These are phyloP conservation scores for Drosophila acutilabella DNA, from an alignment of 2,888 invertebrate species.

Conservation along the genomic window DNA sequence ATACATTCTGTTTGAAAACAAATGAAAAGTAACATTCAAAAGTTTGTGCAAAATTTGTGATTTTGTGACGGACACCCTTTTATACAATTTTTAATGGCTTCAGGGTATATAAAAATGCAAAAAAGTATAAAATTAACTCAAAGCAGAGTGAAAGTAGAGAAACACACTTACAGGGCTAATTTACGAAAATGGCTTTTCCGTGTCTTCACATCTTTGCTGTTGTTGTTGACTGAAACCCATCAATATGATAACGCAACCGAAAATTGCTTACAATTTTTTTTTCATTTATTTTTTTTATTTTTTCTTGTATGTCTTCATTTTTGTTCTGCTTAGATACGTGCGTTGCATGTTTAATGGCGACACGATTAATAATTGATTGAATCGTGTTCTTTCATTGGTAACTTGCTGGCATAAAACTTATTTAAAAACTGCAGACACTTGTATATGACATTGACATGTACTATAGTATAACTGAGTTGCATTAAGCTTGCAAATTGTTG, in stretches of 20 bases:
- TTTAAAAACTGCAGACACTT: background rate
- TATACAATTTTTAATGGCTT: background rate
- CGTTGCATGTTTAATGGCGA: constrained; percentile 2
- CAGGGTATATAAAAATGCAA: constrained; percentile 1
- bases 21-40: too few relatives aligned
- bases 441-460: constrained; percentile 1
- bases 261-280: background rate
- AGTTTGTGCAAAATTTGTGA: too few relatives aligned
- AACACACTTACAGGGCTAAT: background rate
- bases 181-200: constrained; percentile 1
- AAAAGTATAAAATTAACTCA: background rate
- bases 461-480: constrained; percentile 3
- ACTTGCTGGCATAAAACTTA: background rate
- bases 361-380: constrained; percentile 7
- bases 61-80: background rate
- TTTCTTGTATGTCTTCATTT: background rate
- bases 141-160: background rate
- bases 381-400: background rate
- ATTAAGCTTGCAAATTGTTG: constrained; percentile 21
- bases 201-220: background rate
- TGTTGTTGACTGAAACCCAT: constrained; percentile 9
- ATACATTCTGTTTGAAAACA: too few relatives aligned
- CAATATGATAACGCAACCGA: constrained; percentile 6
- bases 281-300: too few relatives aligned
- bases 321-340: background rate